Base-by-base conservation (phyloP, 2,888 invertebrate genomes). In the Drosophila kuntzei region DNA sequence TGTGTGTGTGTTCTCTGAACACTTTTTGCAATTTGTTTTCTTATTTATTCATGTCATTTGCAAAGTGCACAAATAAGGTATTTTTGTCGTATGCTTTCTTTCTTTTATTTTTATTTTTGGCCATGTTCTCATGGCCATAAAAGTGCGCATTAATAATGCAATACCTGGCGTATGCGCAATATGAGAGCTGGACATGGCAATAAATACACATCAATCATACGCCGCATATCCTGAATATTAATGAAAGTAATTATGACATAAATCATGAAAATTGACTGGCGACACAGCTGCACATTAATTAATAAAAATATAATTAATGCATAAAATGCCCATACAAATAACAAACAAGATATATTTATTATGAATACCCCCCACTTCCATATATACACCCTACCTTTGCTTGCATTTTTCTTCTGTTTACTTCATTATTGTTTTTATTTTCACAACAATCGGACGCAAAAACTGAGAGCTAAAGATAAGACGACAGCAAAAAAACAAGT, bases 151-250 rank as follows among this genome's bases (percentile, higher is more conserved):
- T 65, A 69, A 65, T 66, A 76, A 72, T 76, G 62, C 62, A 76
- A 59, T 65, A 59, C 62, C 72, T 63, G 64, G 51, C 61, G 62
- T 72, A 76, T 72, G 39, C 53, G 34, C 55, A 69, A 66, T 72
- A 27, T 46, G 25, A 46, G 39, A 46, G 39, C 54, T 54, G 54
- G 37, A 34, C 50, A 50, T 11, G 27, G 12, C 32, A 51, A 36
- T 25, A 37, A 51, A 47, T 57, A 20, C 59, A 16, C 68, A 81
- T 84, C 73, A 73, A 78, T 83, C 82, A 84, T 81, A 70, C 68
- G 70, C 58, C 70, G 39, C 62, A 62, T 81, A 82, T 72, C 68
- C 84, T 83, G 81, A 66, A 83, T 82, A 79, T 77, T 75, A 77
- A 82, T 80, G 65, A 55, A 54, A 27, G 37, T 63, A 71, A 72